Evolutionary conservation across 2,888 invertebrate genomes (phyloP).

Genomic region (Miltochrista miniata): DNA sequence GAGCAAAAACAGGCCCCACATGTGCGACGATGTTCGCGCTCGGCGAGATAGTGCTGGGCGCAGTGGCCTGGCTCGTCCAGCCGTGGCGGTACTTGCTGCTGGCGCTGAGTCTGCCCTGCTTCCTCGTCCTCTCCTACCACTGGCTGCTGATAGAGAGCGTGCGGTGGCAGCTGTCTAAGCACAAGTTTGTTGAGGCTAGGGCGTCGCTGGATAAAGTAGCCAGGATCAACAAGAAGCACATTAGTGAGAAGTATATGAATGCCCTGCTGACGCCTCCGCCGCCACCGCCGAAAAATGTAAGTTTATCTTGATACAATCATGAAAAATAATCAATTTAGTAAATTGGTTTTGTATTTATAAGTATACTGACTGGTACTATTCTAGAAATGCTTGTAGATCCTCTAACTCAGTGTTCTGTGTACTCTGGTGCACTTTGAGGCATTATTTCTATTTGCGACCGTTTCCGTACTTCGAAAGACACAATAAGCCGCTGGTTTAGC

Average conservation of each 20-base stretch:
- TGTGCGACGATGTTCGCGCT: constrained; percentile 87
- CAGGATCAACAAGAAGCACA: constrained; percentile 81
- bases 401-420: too few relatives aligned
- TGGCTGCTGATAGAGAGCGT: constrained; percentile 86
- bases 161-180: constrained; percentile 89
- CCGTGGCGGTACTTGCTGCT: constrained; percentile 87
- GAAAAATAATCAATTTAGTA: background rate
- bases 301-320: background rate
- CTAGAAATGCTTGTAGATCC: too few relatives aligned
- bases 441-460: too few relatives aligned
- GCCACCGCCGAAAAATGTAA: constrained; percentile 16
- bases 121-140: constrained; percentile 86
- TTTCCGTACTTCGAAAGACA: too few relatives aligned
- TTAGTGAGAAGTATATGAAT: constrained; percentile 79
- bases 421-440: too few relatives aligned
- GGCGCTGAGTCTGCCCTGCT: constrained; percentile 86
- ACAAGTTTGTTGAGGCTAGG: constrained; percentile 85
- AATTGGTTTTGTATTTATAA: too few relatives aligned
- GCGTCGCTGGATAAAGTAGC: constrained; percentile 85
- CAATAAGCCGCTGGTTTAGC: too few relatives aligned
- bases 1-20: constrained; percentile 87
- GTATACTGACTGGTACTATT: too few relatives aligned
- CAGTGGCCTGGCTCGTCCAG: constrained; percentile 85
- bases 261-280: constrained; percentile 69
- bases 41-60: constrained; percentile 87